Percentiles rank a stretch among this genome's conserved stretches.
Conservation (phyloP, 23 tunicate species). For the Phallusia fumigata region DNA sequence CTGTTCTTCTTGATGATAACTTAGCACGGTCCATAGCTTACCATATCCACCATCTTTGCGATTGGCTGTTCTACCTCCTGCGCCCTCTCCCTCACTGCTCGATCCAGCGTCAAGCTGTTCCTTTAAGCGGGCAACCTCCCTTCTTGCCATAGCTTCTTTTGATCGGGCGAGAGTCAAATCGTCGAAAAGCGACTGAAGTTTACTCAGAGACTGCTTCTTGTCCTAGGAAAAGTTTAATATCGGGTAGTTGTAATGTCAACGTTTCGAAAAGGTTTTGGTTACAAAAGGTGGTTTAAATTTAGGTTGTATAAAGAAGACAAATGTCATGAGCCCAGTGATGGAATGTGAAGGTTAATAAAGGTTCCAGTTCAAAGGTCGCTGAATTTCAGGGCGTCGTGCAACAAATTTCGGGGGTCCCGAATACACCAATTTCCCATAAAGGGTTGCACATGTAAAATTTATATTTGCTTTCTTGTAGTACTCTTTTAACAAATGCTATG, state of each 20-base stretch:
- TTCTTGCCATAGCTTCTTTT: slow-evolving; percentile 43
- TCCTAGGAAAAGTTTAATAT: slow-evolving; percentile 27
- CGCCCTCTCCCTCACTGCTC: slow-evolving; percentile 29
- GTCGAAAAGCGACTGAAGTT: slow-evolving; percentile 59
- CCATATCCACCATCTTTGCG: slow-evolving; percentile 27
- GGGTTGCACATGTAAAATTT: too few species aligned
- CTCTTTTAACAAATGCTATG: too few species aligned
- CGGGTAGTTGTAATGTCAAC: too few species aligned
- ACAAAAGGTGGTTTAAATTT: background rate
- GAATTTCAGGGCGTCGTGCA: too few species aligned
- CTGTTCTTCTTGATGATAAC: background rate
- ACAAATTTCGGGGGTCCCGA: too few species aligned
- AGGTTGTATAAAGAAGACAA: background rate
- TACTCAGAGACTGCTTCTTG: slow-evolving; percentile 32
- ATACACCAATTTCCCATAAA: too few species aligned
- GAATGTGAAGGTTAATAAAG: too few species aligned
- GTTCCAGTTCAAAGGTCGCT: too few species aligned
- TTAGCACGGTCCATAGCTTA: background rate
- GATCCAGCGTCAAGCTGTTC: slow-evolving; percentile 37
- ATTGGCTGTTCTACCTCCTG: slow-evolving; percentile 1
- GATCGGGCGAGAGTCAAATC: slow-evolving; percentile 62
- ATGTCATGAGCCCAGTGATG: too few species aligned
- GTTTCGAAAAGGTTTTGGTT: too few species aligned
- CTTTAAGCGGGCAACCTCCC: slow-evolving; percentile 52
- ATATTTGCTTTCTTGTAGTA: too few species aligned